Conservation (phyloP, 2,797 vertebrate species). For the Falco cherrug region DNA sequence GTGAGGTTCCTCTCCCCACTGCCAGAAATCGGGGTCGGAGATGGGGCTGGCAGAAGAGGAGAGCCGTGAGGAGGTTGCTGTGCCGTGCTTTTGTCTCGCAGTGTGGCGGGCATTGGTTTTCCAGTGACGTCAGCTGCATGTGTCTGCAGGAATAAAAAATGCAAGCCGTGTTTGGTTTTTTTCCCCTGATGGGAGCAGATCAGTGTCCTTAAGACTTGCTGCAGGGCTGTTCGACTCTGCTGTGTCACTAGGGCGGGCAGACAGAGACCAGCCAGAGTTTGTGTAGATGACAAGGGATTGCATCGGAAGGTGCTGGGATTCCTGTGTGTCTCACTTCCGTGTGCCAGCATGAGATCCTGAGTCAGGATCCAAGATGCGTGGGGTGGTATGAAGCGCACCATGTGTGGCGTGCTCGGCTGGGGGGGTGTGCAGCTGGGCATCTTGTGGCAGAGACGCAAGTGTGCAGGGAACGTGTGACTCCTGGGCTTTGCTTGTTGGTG, state of each 20-base stretch:
- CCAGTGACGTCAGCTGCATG: background rate
- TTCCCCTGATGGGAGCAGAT: background rate
- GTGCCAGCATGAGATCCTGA: background rate
- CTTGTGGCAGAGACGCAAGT: background rate
- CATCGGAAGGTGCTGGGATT: background rate
- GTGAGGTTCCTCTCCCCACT: background rate
- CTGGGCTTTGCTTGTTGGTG: background rate
- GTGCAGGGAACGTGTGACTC: background rate
- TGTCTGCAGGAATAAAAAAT: conserved; percentile 11
- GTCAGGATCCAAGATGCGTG: background rate
- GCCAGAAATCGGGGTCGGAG: background rate
- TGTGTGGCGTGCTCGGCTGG: background rate
- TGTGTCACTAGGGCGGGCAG: background rate
- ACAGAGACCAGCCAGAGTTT: background rate
- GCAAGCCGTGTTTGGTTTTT: background rate
- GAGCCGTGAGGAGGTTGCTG: background rate
- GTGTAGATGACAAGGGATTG: background rate
- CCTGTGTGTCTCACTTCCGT: background rate
- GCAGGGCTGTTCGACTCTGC: background rate
- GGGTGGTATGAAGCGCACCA: background rate
- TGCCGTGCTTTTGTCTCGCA: background rate
- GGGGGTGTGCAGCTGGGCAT: background rate
- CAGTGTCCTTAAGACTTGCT: background rate
- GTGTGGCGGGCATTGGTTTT: background rate
- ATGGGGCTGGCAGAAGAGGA: background rate